These are phyloP conservation scores for Drosophila littoralis DNA, from an alignment of 1,140 invertebrate genomes.

Conservation along the genomic window DNA sequence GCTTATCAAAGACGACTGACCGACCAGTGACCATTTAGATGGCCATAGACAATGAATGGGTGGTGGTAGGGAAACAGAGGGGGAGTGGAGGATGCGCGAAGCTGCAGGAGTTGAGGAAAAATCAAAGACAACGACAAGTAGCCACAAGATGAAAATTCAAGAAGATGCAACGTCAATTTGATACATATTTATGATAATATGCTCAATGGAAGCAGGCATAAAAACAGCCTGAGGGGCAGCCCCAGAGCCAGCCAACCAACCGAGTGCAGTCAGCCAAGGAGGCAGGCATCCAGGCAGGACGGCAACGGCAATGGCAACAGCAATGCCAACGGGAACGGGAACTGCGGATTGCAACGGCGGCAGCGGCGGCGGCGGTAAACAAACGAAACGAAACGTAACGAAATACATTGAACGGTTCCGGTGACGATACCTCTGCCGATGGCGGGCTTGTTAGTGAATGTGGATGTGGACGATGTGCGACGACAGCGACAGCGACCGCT, in stretches of 20 bases:
- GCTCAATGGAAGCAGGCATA: constrained; percentile 57
- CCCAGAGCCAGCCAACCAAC: constrained; percentile 9
- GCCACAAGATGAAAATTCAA: constrained; percentile 80
- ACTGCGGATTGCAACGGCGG: background rate
- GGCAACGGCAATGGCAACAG: constrained; percentile 13
- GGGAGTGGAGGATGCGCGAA: background rate
- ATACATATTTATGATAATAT: constrained; percentile 83
- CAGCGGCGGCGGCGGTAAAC: constrained; percentile 61
- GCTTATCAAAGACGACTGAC: constrained; percentile 66
- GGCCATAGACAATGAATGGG: constrained; percentile 67
- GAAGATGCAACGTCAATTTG: constrained; percentile 82
- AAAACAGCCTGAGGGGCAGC: constrained; percentile 47
- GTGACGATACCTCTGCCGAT: constrained; percentile 29
- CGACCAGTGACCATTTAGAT: constrained; percentile 55
- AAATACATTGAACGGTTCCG: constrained; percentile 66
- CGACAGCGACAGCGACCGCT: constrained; percentile 55
- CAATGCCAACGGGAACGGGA: constrained; percentile 1
- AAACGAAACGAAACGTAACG: constrained; percentile 60
- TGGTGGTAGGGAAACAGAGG: background rate
- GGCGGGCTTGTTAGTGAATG: constrained; percentile 63
- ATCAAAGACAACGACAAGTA: constrained; percentile 83
- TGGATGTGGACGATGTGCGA: constrained; percentile 44
- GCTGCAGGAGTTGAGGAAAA: constrained; percentile 63
- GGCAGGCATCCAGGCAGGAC: constrained; percentile 1
- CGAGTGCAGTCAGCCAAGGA: constrained; percentile 22